Evolutionary conservation across 2,797 vertebrate species (phyloP).

Genomic region (Betta splendens): DNA sequence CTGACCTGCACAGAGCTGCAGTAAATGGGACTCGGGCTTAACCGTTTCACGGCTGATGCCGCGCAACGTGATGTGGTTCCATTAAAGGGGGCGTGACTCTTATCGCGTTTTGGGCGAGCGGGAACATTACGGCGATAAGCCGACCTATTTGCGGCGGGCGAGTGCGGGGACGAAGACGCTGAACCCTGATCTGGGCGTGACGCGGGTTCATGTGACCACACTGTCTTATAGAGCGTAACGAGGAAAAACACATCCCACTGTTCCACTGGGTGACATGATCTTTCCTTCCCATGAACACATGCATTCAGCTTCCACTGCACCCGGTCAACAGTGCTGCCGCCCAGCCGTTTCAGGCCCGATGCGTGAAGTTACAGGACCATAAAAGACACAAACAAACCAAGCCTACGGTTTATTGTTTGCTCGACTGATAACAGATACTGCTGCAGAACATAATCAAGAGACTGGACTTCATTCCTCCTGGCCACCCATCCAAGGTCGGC

Average conservation of each 20-base stretch:
- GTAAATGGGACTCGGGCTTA: background rate
- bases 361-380: no score
- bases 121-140: constrained; percentile 7
- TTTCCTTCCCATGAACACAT: no score
- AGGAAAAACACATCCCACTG: background rate
- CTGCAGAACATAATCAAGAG: no score
- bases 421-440: no score
- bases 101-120: background rate
- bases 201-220: background rate
- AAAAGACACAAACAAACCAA: no score
- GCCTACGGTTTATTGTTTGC: no score
- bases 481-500: constrained; percentile 2
- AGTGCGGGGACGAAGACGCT: background rate
- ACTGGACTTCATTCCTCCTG: constrained; percentile 1
- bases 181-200: constrained; percentile 31
- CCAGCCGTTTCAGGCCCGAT: no score
- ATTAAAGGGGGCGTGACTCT: background rate
- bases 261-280: background rate
- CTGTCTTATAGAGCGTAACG: no score
- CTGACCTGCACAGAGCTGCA: constrained; percentile 22
- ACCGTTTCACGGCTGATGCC: background rate
- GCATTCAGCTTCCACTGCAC: background rate
- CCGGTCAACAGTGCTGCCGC: background rate
- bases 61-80: background rate
- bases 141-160: background rate